phyloP scores from a whole-genome alignment of 2,797 vertebrate genomes.

The Chromis chromis region DNA sequence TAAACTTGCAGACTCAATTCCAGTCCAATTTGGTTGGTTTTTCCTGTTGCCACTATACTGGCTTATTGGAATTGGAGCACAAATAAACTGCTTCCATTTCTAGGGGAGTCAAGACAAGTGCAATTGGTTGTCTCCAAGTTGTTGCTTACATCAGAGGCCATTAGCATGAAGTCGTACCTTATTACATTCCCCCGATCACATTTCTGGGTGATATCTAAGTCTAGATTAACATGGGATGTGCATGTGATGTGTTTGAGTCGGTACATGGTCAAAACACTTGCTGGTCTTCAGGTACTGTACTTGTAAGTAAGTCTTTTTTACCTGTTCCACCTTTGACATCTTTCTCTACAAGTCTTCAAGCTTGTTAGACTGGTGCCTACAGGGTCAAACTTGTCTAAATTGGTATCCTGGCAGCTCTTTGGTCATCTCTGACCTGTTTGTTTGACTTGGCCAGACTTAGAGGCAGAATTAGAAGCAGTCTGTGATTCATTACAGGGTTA shows the following conservation, averaged over 20 bases:
- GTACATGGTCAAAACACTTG: background rate
- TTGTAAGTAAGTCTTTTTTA: background rate
- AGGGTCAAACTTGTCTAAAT: constrained; percentile 8
- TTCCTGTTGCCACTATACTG: too few relatives aligned
- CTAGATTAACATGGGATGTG: too few relatives aligned
- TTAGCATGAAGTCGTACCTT: too few relatives aligned
- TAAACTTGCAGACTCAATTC: too few relatives aligned
- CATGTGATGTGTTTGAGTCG: background rate
- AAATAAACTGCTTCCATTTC: too few relatives aligned
- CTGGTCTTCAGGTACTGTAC: background rate
- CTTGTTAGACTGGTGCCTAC: background rate
- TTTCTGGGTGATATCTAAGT: too few relatives aligned
- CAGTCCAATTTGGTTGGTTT: too few relatives aligned
- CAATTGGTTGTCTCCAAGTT: too few relatives aligned
- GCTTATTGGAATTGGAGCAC: too few relatives aligned
- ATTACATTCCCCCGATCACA: too few relatives aligned
- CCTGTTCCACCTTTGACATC: background rate
- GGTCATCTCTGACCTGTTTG: constrained; percentile 15
- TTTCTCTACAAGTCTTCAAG: background rate
- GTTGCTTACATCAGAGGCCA: too few relatives aligned
- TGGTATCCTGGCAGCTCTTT: background rate
- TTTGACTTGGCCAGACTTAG: constrained; percentile 19
- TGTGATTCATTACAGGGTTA: constrained; percentile 56
- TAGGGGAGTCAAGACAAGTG: too few relatives aligned
- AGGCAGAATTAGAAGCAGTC: constrained; percentile 31